Percentiles rank a stretch among this genome's conserved stretches.
These are phyloP conservation scores for Reticulitermes lucifugus DNA, from an alignment of 2,888 invertebrate genomes.

Conservation along the genomic window DNA sequence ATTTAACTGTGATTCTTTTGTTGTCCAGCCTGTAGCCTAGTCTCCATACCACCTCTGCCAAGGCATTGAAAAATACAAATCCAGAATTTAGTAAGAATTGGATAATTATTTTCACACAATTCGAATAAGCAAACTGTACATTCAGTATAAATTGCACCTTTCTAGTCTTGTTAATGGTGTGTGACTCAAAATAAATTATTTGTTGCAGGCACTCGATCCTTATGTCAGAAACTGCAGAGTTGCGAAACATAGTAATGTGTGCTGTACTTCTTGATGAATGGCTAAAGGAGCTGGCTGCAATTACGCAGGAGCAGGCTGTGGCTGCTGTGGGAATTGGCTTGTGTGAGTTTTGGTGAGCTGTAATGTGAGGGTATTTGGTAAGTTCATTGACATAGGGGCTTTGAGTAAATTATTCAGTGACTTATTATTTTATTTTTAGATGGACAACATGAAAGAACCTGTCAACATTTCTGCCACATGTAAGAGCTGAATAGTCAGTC, in stretches of 20 bases:
- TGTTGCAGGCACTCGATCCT: constrained; percentile 56
- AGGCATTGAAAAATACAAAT: too few species aligned
- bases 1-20: too few species aligned
- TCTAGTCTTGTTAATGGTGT: too few species aligned
- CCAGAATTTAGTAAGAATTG: too few species aligned
- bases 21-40: too few species aligned
- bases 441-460: neutral
- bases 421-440: neutral
- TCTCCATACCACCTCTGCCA: too few species aligned
- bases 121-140: too few species aligned
- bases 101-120: too few species aligned
- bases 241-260: constrained; percentile 77
- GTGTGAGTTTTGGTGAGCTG: constrained; percentile 23
- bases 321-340: constrained; percentile 24
- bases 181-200: neutral
- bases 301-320: constrained; percentile 91
- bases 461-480: neutral
- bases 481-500: neutral
- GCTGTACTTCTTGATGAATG: constrained; percentile 95
- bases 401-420: neutral
- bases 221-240: constrained; percentile 51
- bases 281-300: constrained; percentile 93
- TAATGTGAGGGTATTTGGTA: neutral
- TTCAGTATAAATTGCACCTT: too few species aligned
- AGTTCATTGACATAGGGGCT: neutral